Percentiles rank a stretch among this genome's conserved stretches.
phyloP scores from a whole-genome alignment of 2,797 vertebrate species.

The Aselliscus stoliczkanus region DNA sequence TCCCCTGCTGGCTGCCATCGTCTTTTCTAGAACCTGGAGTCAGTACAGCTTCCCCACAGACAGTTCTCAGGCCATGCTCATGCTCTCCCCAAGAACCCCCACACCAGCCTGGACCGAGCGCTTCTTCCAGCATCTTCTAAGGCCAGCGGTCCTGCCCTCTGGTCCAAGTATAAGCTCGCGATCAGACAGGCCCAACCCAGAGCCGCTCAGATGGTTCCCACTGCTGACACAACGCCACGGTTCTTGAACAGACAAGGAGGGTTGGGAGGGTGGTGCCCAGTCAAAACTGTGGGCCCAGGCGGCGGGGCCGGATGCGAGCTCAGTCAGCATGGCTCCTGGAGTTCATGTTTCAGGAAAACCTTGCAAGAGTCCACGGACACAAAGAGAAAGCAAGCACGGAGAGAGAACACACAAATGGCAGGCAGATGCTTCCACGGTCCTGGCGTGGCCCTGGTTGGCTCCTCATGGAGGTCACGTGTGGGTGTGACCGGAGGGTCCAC shows the following conservation, averaged over 20 bases:
- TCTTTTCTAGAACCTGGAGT: not conserved
- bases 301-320: not conserved
- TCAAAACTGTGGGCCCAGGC: not conserved
- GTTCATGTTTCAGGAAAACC: not conserved
- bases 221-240: fast-evolving
- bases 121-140: not conserved
- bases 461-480: fast-evolving
- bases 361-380: not conserved
- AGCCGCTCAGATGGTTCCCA: not conserved
- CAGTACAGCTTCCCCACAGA: not conserved
- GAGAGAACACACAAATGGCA: not conserved
- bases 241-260: not conserved
- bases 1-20: fast-evolving
- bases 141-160: not conserved
- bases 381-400: not conserved
- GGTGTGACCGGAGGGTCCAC: not conserved
- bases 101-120: not conserved
- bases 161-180: not conserved
- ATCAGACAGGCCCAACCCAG: not conserved
- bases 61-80: fast-evolving
- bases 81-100: not conserved
- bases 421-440: no score
- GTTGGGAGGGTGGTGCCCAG: not conserved
- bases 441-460: no score
- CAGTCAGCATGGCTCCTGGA: not conserved